Evolutionary conservation across 1,140 invertebrate genomes (phyloP), one percentile per base, ranked within the genome.

Genomic region (Drosophila hydei): DNA sequence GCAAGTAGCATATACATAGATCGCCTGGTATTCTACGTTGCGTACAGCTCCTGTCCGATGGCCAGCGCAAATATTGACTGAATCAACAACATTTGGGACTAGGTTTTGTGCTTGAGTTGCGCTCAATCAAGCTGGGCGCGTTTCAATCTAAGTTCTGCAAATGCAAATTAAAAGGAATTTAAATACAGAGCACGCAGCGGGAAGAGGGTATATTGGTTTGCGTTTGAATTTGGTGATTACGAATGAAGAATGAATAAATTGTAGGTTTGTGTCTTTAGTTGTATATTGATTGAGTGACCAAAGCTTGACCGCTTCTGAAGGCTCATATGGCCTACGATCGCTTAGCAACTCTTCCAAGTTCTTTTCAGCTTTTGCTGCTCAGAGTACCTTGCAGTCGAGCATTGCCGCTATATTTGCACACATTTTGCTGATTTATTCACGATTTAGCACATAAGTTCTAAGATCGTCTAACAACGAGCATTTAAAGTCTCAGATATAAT

Each of bases 101-200:
- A 75, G 51, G 47, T n/a, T 67, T 33, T 30, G 43, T 51, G 81
- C 77, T 59, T 77, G 52, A 77, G 60, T 63, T 70, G 23, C 38
- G 75, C 50, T 61, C 51, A 68, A 80, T 85, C 61, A 75, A 79
- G 64, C 79, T 76, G 69, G 58, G 70, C 40, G 58, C 56, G 25
- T 25, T 36, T 43, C 42, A 68, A 62, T 56, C 48, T 23, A 38
- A 63, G 42, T 55, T 64, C 51, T 63, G 50, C 38, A 18, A 23
- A 43, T 43, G 40, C 48, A 51, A 51, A 51, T 51, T 30, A 30
- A 51, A 51, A 30, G 48, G 14, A 50, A 50, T 50, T 16, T 30
- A 18, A 30, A 50, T 50, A 4, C 3, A 6, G 18, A 45, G 18
- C 1, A 4, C n/a, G 38, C 3, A n/a, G 4, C 38, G 1, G 16